Evolutionary conservation across 2,888 invertebrate species (phyloP), one percentile per base, ranked within the genome.

Genomic region (Sphaeridia pumilis): DNA sequence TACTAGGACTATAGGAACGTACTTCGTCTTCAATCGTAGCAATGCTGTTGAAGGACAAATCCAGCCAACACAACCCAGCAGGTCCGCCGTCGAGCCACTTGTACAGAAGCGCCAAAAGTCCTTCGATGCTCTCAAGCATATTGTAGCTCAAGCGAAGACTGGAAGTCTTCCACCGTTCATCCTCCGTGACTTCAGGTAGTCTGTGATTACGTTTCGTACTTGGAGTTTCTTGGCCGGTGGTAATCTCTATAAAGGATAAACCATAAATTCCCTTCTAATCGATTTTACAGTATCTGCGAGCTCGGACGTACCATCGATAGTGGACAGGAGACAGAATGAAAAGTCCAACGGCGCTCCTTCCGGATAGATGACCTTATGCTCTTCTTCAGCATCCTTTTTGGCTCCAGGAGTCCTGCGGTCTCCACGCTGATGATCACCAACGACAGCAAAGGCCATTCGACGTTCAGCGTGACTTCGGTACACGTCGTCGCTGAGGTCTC

Each of bases 31-130:
- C 71, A 35, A 75, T 69, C 54, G 68, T 67, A 14, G 67, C 66
- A 31, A 75, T 71, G 14, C 67, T 67, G 63, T 75, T 75, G 61
- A 72, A 76, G 1, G 76, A 75, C 38, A 77, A 69, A 66, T 78
- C 77, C 2, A 78, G 65, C 76, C 77, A 77, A 20, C 60, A 60
- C 1, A 65, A 58, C 2, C 63, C 65, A 22, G 60, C 46, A 1
- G 65, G 65, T 20, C 65, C 65, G n/a, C 60, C 59, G 25, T 63
- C 63, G 35, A 65, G 25, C 49, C 61, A 58, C 44, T 60, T 61
- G 41, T 65, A 65, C 10, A 63, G 42, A 2, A 62, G 56, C 31
- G 59, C 58, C 7, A 60, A 49, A 1, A 65, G 41, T 0, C 63
- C 65, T 14, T 65, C 61, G 17, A 65, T 41, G n/a, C 38, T 58